These are phyloP conservation scores for Camelus bactrianus DNA, from an alignment of 2,113 vertebrate species.

Conservation along the genomic window DNA sequence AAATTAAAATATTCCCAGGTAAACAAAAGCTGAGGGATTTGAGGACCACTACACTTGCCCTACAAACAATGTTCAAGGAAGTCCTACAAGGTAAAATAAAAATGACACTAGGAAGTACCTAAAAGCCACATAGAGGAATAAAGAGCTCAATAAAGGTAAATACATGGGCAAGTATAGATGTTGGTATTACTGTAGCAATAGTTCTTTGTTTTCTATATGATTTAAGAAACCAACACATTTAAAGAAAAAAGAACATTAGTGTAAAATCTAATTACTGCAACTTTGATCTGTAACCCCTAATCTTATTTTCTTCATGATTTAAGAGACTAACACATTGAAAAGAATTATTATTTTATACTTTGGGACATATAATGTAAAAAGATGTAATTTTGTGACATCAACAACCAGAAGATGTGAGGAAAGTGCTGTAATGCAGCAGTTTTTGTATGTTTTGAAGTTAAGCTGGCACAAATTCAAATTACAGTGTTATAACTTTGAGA, in stretches of 20 bases:
- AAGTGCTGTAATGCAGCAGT: neutral
- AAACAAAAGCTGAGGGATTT: neutral
- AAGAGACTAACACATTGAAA: neutral
- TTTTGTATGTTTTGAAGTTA: neutral
- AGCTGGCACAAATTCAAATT: neutral
- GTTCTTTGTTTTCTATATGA: neutral
- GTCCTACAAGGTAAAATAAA: neutral
- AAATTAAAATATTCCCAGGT: neutral
- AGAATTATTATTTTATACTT: neutral
- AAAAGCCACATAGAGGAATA: neutral
- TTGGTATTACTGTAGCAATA: neutral
- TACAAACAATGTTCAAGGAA: neutral
- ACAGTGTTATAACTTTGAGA: neutral
- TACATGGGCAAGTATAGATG: neutral
- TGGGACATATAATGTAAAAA: neutral
- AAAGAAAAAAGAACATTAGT: neutral
- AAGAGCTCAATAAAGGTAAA: neutral
- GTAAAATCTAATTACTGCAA: neutral
- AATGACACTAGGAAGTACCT: neutral
- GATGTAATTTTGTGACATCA: neutral
- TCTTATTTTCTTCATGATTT: neutral
- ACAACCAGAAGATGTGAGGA: neutral
- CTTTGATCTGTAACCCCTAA: neutral
- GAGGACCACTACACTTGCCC: neutral
- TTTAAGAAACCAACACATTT: neutral